Evolutionary conservation across 2,888 invertebrate species (phyloP).

Genomic region (Eurois occulta): DNA sequence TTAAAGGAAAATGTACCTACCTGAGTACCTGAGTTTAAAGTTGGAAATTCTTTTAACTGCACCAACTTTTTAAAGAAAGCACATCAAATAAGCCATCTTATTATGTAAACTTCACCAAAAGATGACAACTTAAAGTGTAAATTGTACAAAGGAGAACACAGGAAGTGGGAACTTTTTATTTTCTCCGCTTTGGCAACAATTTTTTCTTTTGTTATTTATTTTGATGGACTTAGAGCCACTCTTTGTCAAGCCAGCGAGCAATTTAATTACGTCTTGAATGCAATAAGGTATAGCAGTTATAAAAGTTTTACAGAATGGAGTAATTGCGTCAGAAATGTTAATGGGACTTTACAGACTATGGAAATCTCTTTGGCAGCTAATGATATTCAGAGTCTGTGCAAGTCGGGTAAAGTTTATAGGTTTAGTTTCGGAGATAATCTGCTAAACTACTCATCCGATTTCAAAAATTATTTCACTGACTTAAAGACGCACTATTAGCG

Average conservation of each 20-base stretch:
- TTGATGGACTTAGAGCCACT: not conserved
- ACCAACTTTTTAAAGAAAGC: conserved; percentile 16
- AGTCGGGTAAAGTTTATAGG: too few relatives aligned
- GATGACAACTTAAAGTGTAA: conserved; percentile 25
- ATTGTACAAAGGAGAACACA: conserved; percentile 23
- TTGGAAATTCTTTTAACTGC: conserved; percentile 17
- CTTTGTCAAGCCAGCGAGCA: not conserved
- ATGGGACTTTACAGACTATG: not conserved
- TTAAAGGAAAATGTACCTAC: not conserved
- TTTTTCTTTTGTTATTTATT: conserved; percentile 24
- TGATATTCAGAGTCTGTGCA: not conserved
- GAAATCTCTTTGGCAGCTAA: not conserved
- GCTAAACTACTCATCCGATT: too few relatives aligned
- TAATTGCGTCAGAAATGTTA: not conserved
- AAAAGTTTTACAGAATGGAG: not conserved
- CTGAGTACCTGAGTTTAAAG: conserved; percentile 10
- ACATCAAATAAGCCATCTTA: conserved; percentile 10
- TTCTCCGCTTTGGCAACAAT: not conserved
- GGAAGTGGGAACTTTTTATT: conserved; percentile 21
- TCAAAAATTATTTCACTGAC: too few relatives aligned
- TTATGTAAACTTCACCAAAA: conserved; percentile 33
- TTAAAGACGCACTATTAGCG: too few relatives aligned
- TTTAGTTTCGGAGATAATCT: too few relatives aligned
- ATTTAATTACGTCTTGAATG: conserved; percentile 30
- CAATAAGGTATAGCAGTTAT: not conserved